Percentiles rank a stretch among this genome's conserved stretches.
Conservation (phyloP, 2,113 vertebrate species). For the Phyllostomus discolor region DNA sequence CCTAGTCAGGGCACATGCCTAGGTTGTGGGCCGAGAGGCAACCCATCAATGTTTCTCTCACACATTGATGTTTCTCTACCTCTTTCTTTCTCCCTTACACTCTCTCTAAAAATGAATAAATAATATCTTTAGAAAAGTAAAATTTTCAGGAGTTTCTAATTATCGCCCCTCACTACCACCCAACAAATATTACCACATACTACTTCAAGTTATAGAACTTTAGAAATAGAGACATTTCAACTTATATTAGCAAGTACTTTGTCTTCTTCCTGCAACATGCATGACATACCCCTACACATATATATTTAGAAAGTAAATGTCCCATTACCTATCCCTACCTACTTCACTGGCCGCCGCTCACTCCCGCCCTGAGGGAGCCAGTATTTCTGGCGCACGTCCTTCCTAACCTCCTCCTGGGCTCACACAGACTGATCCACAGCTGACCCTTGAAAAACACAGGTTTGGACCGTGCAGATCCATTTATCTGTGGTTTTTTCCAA, state of each 20-base stretch:
- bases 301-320: not conserved
- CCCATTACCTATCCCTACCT: not conserved
- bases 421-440: not conserved
- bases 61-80: too few species aligned
- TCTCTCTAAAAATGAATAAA: not conserved
- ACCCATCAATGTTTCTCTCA: too few species aligned
- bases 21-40: too few species aligned
- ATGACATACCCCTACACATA: not conserved
- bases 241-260: conserved; percentile 8
- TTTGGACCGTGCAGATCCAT: not conserved
- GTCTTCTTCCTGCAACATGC: not conserved
- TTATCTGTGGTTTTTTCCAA: not conserved
- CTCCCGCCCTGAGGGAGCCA: not conserved
- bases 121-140: too few species aligned
- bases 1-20: too few species aligned
- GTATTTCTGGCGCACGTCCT: not conserved
- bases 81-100: too few species aligned
- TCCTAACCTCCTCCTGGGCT: not conserved
- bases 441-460: not conserved
- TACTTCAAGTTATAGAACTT: not conserved
- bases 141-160: not conserved
- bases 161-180: not conserved
- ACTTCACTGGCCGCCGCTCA: not conserved
- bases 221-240: not conserved
- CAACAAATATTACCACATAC: not conserved